Base-by-base conservation (phyloP, 1,140 invertebrate species). In the Cephus cinctus region DNA sequence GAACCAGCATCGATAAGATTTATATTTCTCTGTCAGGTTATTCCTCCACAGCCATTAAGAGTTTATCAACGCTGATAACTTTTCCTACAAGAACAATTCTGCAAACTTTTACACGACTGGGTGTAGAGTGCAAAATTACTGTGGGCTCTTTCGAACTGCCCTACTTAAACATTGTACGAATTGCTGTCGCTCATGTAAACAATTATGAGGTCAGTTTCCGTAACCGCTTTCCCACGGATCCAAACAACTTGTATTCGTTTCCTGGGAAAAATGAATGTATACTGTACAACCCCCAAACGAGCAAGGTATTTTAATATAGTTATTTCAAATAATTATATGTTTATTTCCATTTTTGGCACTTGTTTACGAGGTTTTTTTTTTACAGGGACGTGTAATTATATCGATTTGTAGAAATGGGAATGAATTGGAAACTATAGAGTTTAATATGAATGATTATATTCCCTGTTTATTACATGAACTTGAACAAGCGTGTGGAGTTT, bases 101-200 rank as follows among this genome's bases (percentile, higher is more conserved):
- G 6, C 42, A 69, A 27, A 42, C 9, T 15, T 69, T 71, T 40
- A 54, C 59, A 35, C 38, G 56, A 54, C 50, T 38, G 44, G 55
- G 42, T 41, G 41, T 69, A 1, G 43, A 51, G 5, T 57, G 51
- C 4, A 54, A 47, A 56, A 44, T 55, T 35, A 52, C 23, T 12
- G 41, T 69, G 32, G 54, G 47, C 2, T 47, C 47, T 30, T 52
- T 54, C 11, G 56, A 56, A 31, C 59, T 62, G 20, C 60, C 65
- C 9, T 71, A 59, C 39, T 54, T 65, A 25, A 71, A 69, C 50
- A 12, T 54, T 6, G 43, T 71, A 19, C 54, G 55, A 19, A 22
- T 71, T 11, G 43, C 43, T 31, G 59, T 75, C 3, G 80, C 77
- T 62, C 73, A 81, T 40, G 76, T 76, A 12, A 21, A 42, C 2